Evolutionary conservation across 2,113 vertebrate species (phyloP).

Genomic region (Burhinus bistriatus): DNA sequence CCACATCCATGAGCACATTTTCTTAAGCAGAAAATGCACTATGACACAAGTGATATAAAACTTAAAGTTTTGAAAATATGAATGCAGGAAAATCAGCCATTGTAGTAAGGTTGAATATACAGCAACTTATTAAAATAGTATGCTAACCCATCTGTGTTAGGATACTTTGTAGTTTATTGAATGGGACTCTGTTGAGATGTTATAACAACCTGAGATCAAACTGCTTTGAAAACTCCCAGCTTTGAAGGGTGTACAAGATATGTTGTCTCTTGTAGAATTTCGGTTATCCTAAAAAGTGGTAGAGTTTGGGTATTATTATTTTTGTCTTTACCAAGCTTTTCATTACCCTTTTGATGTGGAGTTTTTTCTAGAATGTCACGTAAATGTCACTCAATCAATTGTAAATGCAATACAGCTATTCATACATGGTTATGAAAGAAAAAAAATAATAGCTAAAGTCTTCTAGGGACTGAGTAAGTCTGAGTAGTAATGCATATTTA

Average conservation of each 20-base stretch:
- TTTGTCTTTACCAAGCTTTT: background rate
- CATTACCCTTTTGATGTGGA: background rate
- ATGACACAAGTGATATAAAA: fast-evolving
- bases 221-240: background rate
- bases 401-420: background rate
- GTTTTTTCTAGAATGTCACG: background rate
- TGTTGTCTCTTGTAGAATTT: background rate
- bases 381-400: background rate
- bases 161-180: background rate
- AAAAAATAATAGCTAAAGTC: background rate
- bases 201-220: background rate
- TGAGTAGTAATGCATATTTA: background rate
- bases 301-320: background rate
- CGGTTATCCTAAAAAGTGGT: background rate
- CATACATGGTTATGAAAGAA: background rate
- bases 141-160: background rate
- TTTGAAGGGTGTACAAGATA: background rate
- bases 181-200: background rate
- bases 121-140: background rate
- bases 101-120: background rate
- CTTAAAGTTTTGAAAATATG: background rate
- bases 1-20: background rate
- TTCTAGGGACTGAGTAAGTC: background rate
- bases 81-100: background rate
- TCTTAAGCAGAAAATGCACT: background rate